These are phyloP conservation scores for Oligia latruncula DNA, from an alignment of 2,888 invertebrate genomes.

Conservation along the genomic window DNA sequence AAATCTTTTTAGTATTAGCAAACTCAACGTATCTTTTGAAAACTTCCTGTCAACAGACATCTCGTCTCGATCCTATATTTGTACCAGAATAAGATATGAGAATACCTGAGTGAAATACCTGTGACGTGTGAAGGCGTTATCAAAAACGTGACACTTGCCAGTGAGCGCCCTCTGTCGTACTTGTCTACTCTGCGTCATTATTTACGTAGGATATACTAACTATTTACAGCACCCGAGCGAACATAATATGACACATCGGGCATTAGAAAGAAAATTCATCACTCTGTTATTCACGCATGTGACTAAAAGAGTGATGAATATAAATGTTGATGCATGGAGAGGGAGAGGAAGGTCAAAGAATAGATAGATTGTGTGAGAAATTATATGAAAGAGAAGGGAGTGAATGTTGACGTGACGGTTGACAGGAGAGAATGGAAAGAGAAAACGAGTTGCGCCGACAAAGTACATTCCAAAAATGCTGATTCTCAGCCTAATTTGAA, in stretches of 20 bases:
- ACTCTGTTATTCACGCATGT: not conserved
- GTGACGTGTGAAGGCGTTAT: not conserved
- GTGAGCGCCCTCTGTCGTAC: constrained; percentile 8
- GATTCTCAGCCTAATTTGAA: not conserved
- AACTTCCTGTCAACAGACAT: not conserved
- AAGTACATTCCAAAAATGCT: not conserved
- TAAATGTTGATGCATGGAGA: too few species aligned
- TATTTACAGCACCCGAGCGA: not conserved
- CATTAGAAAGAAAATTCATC: not conserved
- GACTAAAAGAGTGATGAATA: not conserved
- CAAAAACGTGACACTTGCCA: constrained; percentile 21
- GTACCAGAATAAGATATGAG: constrained; percentile 28
- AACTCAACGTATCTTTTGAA: not conserved
- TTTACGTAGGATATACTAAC: too few species aligned
- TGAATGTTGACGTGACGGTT: too few species aligned
- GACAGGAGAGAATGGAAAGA: too few species aligned
- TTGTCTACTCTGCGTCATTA: constrained; percentile 10
- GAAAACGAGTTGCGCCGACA: too few species aligned
- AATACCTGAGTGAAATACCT: not conserved
- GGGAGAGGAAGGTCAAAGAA: too few species aligned
- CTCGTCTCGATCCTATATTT: constrained; percentile 7
- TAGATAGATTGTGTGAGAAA: too few species aligned
- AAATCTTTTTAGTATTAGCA: not conserved
- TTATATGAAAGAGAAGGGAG: too few species aligned
- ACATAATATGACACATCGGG: too few species aligned